Evolutionary conservation across 2,888 invertebrate genomes (phyloP).

Genomic region (Gymnocheta viridis): DNA sequence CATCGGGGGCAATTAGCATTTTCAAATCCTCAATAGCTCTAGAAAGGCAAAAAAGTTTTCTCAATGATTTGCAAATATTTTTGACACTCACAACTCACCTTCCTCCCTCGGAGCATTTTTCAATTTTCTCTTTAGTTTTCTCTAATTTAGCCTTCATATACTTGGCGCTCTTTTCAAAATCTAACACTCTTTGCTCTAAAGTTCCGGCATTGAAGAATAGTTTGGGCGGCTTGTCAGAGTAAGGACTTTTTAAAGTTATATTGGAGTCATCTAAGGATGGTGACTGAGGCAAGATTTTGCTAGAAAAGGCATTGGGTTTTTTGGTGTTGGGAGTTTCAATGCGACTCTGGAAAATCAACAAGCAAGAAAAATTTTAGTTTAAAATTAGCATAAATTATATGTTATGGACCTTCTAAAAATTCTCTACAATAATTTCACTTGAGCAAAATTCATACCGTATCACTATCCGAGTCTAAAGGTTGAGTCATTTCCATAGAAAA

Average conservation of each 20-base stretch:
- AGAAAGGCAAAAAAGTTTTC: background rate
- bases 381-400: background rate
- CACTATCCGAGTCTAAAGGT: constrained; percentile 81
- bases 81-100: constrained; percentile 74
- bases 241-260: constrained; percentile 75
- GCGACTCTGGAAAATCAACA: constrained; percentile 77
- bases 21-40: constrained; percentile 80
- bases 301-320: constrained; percentile 77
- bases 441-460: constrained; percentile 78
- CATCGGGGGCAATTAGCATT: constrained; percentile 86
- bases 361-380: background rate
- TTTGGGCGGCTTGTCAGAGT: constrained; percentile 66
- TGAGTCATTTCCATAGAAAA: constrained; percentile 82
- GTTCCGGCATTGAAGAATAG: constrained; percentile 72
- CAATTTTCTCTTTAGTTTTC: constrained; percentile 79
- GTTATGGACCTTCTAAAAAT: too few species aligned
- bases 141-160: constrained; percentile 81
- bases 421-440: background rate
- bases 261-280: constrained; percentile 78
- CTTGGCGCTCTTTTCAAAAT: constrained; percentile 80
- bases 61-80: background rate
- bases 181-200: constrained; percentile 80
- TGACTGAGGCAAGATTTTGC: constrained; percentile 77
- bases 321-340: constrained; percentile 80
- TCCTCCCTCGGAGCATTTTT: constrained; percentile 78